Conservation (phyloP, 2,113 vertebrate genomes). For the Glareola pratincola region DNA sequence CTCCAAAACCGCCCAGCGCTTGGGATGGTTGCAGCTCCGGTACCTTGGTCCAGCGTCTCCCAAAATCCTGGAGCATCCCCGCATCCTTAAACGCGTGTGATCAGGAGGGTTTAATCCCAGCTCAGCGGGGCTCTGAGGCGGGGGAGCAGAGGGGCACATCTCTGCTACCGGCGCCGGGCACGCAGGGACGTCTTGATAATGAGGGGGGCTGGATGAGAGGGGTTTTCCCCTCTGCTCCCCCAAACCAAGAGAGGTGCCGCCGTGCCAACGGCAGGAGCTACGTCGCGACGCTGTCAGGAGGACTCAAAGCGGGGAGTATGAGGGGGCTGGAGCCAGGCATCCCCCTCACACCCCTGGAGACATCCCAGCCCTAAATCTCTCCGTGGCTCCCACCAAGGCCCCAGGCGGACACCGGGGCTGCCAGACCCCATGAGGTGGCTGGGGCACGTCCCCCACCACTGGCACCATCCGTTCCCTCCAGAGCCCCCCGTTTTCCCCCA, state of each 20-base stretch:
- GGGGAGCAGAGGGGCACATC: not conserved
- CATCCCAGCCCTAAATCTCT: not conserved
- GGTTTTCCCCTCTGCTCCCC: not conserved
- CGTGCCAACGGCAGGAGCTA: not conserved
- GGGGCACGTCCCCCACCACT: rapidly evolving
- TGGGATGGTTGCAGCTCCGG: not conserved
- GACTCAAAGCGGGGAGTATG: rapidly evolving
- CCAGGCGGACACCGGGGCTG: not conserved
- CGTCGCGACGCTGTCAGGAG: rapidly evolving
- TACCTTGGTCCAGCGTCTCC: not conserved
- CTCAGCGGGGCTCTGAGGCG: rapidly evolving
- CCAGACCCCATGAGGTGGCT: not conserved
- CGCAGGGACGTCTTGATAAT: rapidly evolving
- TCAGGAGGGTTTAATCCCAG: not conserved
- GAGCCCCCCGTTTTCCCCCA: rapidly evolving
- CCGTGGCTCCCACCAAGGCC: not conserved
- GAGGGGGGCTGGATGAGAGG: not conserved
- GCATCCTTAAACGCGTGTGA: not conserved
- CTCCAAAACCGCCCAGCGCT: not conserved
- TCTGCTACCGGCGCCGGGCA: not conserved
- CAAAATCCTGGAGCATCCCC: not conserved
- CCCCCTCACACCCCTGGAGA: not conserved
- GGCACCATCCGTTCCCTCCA: not conserved
- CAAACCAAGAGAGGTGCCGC: not conserved
- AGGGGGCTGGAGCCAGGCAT: not conserved